phyloP scores from a whole-genome alignment of 1,140 invertebrate genomes.

The Condylostylus longicornis region DNA sequence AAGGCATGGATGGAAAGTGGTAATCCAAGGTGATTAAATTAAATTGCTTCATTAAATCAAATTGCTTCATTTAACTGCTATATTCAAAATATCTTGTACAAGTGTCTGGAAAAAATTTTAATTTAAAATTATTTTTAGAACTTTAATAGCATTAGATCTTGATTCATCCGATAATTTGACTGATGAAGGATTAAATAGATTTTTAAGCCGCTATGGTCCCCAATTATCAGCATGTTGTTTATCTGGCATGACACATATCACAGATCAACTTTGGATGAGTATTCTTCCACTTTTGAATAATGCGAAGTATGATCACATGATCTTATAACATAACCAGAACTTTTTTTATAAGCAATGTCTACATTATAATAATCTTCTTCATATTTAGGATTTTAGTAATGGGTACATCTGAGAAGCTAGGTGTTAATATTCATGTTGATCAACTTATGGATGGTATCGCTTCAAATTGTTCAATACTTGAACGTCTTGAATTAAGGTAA shows the following conservation, averaged over 20 bases:
- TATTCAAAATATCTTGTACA: not conserved
- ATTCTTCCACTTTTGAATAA: constrained; percentile 79
- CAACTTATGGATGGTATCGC: constrained; percentile 95
- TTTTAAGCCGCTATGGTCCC: constrained; percentile 73
- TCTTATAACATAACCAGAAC: not conserved
- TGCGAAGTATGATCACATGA: constrained; percentile 51
- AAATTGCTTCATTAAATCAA: not conserved
- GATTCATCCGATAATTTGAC: constrained; percentile 89
- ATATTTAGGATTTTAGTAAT: constrained; percentile 76
- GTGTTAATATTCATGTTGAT: constrained; percentile 92
- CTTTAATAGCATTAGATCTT: constrained; percentile 76
- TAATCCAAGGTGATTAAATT: constrained; percentile 43
- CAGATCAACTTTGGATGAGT: constrained; percentile 91
- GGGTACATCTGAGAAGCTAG: constrained; percentile 91
- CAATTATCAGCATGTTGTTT: constrained; percentile 77
- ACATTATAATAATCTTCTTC: not conserved
- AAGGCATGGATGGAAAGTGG: constrained; percentile 80
- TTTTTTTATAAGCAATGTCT: not conserved
- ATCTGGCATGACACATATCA: constrained; percentile 93
- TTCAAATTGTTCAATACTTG: constrained; percentile 74
- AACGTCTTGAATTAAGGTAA: constrained; percentile 68
- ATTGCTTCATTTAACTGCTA: no score
- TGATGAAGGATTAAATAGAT: constrained; percentile 83
- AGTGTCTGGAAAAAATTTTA: not conserved
- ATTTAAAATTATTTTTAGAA: constrained; percentile 6